Percentiles rank a stretch among this genome's conserved stretches.
Conservation (phyloP, 2,888 invertebrate genomes). For the Ophion slaviceki region DNA sequence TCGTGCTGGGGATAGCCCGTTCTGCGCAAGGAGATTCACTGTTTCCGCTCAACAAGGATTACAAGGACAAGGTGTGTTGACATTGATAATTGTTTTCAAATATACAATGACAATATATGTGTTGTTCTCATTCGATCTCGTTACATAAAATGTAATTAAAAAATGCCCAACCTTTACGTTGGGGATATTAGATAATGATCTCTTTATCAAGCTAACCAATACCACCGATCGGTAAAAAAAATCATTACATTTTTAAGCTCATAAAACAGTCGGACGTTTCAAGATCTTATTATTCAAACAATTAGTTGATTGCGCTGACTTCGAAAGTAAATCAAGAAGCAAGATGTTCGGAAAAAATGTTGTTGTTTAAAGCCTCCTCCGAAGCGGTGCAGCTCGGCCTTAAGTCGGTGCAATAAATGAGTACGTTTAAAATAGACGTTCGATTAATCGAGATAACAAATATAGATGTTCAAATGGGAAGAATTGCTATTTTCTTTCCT, state of each 20-base stretch:
- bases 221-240: background rate
- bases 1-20: background rate
- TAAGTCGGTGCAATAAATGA: no score
- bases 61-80: background rate
- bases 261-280: no score
- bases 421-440: background rate
- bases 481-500: background rate
- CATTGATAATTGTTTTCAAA: background rate
- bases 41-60: background rate
- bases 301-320: background rate
- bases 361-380: no score
- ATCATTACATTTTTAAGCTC: no score
- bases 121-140: no score
- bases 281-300: background rate
- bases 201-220: background rate
- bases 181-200: background rate
- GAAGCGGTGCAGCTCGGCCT: no score
- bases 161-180: no score
- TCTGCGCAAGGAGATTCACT: background rate
- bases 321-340: background rate
- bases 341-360: background rate
- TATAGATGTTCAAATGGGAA: background rate
- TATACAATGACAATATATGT: background rate
- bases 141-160: no score
- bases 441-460: background rate